These are phyloP conservation scores for Chromis chromis DNA, from an alignment of 2,797 vertebrate species.

Conservation along the genomic window DNA sequence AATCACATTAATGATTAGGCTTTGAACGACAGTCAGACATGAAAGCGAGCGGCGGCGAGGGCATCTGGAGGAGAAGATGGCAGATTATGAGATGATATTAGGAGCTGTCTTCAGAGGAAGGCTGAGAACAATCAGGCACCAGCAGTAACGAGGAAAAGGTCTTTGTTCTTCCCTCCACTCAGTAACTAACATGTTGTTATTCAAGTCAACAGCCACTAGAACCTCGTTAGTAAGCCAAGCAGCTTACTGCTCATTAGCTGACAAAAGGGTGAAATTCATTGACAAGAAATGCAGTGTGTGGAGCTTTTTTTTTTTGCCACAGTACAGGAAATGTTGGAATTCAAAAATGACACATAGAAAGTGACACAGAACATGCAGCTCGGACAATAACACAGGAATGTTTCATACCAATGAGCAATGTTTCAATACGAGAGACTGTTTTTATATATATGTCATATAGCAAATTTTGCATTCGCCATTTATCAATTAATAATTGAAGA, in stretches of 20 bases:
- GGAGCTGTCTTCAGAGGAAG: slow-evolving; percentile 77
- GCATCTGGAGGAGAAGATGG: slow-evolving; percentile 77
- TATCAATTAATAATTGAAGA: slow-evolving; percentile 4
- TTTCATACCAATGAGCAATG: background rate
- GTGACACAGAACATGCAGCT: slow-evolving; percentile 1
- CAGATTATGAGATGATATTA: slow-evolving; percentile 77
- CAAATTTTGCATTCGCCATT: background rate
- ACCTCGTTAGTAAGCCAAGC: slow-evolving; percentile 72
- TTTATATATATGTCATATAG: slow-evolving; percentile 2
- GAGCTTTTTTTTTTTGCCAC: slow-evolving; percentile 26
- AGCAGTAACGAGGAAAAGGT: slow-evolving; percentile 70
- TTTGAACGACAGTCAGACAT: slow-evolving; percentile 78
- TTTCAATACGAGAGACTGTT: background rate
- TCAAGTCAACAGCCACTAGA: slow-evolving; percentile 81
- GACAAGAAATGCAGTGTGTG: slow-evolving; percentile 50
- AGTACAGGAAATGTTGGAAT: slow-evolving; percentile 28
- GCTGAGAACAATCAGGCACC: slow-evolving; percentile 73
- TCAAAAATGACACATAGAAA: slow-evolving; percentile 3
- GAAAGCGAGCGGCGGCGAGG: slow-evolving; percentile 71
- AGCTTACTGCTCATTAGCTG: slow-evolving; percentile 71
- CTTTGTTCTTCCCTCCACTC: slow-evolving; percentile 76
- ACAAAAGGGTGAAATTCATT: slow-evolving; percentile 64
- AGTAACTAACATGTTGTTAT: slow-evolving; percentile 77
- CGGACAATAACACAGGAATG: background rate
- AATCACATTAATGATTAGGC: slow-evolving; percentile 81